A percentile compares a stretch with the other conserved stretches of the same genome.
Conservation (phyloP, 2,888 invertebrate genomes). For the Leucophenga montana region DNA sequence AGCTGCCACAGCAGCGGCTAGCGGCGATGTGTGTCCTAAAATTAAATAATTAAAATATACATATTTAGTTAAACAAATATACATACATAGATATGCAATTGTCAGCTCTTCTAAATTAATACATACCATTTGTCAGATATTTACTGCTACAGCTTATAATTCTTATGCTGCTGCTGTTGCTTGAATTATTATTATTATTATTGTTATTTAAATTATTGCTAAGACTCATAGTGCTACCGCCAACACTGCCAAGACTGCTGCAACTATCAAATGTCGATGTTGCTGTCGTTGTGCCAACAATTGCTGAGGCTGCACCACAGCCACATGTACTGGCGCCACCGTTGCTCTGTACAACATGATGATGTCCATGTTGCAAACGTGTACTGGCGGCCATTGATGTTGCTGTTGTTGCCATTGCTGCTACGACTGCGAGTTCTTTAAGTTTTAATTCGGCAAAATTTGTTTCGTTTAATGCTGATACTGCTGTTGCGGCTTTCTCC, state of each 20-base stretch:
- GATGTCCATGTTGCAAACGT: slow-evolving; percentile 45
- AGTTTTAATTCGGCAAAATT: slow-evolving; percentile 67
- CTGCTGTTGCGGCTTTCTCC: slow-evolving; percentile 70
- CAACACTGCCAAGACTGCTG: slow-evolving; percentile 47
- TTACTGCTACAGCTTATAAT: slow-evolving; percentile 48
- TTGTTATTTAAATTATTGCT: slow-evolving; percentile 24
- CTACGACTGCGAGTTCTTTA: slow-evolving; percentile 57
- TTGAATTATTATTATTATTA: slow-evolving; percentile 45
- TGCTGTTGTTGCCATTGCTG: slow-evolving; percentile 54
- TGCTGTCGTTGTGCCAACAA: slow-evolving; percentile 27
- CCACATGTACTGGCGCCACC: slow-evolving; percentile 56
- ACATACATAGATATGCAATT: too few species aligned
- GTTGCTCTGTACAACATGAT: slow-evolving; percentile 46
- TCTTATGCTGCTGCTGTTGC: slow-evolving; percentile 45
- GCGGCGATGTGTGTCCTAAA: slow-evolving; percentile 65
- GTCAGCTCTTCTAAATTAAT: neutral
- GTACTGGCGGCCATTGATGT: slow-evolving; percentile 42
- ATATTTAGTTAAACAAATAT: neutral
- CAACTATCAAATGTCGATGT: slow-evolving; percentile 41
- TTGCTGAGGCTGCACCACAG: slow-evolving; percentile 49
- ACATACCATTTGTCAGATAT: slow-evolving; percentile 62
- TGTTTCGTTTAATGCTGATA: slow-evolving; percentile 67
- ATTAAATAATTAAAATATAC: too few species aligned
- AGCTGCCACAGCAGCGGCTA: slow-evolving; percentile 62
- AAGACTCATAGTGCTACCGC: slow-evolving; percentile 33